phyloP scores from a whole-genome alignment of 2,113 vertebrate genomes.

The Mohoua ochrocephala region DNA sequence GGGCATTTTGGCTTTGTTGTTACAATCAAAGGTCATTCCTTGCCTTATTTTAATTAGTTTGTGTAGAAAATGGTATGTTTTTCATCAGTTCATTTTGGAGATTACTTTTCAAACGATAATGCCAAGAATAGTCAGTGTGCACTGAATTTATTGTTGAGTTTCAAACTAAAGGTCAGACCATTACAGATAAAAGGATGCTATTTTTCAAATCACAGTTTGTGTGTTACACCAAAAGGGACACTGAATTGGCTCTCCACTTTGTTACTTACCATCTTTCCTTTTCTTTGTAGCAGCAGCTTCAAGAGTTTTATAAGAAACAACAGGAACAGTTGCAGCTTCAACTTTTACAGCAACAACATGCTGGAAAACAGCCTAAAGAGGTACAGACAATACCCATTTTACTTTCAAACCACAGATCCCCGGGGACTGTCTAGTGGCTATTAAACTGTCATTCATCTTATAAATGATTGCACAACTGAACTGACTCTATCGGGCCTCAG shows the following conservation, averaged over 20 bases:
- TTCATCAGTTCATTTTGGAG: slow-evolving; percentile 83
- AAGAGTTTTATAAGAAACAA: slow-evolving; percentile 99
- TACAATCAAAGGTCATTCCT: slow-evolving; percentile 79
- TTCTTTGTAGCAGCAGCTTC: slow-evolving; percentile 96
- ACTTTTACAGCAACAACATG: slow-evolving; percentile 98
- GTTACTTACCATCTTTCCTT: slow-evolving; percentile 71
- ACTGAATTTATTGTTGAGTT: slow-evolving; percentile 79
- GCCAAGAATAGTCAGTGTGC: slow-evolving; percentile 77
- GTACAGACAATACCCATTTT: slow-evolving; percentile 82
- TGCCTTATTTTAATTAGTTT: slow-evolving; percentile 84
- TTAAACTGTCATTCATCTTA: slow-evolving; percentile 78
- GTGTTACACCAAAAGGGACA: slow-evolving; percentile 62
- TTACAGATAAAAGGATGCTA: slow-evolving; percentile 81
- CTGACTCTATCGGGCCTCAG: slow-evolving; percentile 67
- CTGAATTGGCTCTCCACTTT: slow-evolving; percentile 57
- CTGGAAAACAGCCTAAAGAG: slow-evolving; percentile 98
- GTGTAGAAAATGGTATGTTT: slow-evolving; percentile 83
- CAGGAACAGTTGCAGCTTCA: slow-evolving; percentile 99
- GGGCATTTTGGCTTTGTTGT: slow-evolving; percentile 77
- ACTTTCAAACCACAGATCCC: slow-evolving; percentile 72
- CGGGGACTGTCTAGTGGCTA: slow-evolving; percentile 67
- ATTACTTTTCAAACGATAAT: slow-evolving; percentile 83
- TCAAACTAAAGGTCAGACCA: slow-evolving; percentile 81
- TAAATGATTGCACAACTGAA: slow-evolving; percentile 73
- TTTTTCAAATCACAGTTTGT: slow-evolving; percentile 78